These are phyloP conservation scores for Tupaia tana DNA, from an alignment of 2,113 vertebrate species.

Conservation along the genomic window DNA sequence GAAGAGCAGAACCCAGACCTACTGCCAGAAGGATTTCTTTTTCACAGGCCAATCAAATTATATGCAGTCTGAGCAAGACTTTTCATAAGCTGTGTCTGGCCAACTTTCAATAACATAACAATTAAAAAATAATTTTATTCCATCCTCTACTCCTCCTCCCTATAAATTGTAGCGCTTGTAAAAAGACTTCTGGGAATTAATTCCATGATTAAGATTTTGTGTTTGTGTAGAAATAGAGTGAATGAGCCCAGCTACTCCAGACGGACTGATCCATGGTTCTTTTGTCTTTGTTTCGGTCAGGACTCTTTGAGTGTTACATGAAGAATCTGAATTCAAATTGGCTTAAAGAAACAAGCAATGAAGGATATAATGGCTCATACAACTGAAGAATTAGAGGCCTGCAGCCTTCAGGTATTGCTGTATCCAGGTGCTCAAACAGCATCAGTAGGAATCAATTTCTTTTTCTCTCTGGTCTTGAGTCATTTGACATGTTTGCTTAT, in stretches of 20 bases:
- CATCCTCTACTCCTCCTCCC: neutral
- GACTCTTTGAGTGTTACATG: neutral
- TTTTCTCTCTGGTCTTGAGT: neutral
- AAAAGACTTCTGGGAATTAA: neutral
- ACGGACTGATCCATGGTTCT: neutral
- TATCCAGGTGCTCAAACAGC: neutral
- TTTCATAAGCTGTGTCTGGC: neutral
- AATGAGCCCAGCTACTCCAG: neutral
- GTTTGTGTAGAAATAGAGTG: neutral
- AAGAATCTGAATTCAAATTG: neutral
- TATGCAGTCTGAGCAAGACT: neutral
- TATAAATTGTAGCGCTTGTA: neutral
- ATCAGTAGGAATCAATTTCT: neutral
- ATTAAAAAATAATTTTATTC: conserved; percentile 26
- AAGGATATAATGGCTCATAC: neutral
- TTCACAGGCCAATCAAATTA: neutral
- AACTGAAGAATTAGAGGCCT: neutral
- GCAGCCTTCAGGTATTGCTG: neutral
- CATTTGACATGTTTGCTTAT: neutral
- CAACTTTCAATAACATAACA: neutral
- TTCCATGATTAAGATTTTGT: neutral
- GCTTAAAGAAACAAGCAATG: neutral
- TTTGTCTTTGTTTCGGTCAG: neutral
- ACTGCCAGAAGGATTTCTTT: neutral
- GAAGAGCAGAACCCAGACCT: neutral